Evolutionary conservation across 1,140 invertebrate species (phyloP).

Genomic region (Drosophila guanche): DNA sequence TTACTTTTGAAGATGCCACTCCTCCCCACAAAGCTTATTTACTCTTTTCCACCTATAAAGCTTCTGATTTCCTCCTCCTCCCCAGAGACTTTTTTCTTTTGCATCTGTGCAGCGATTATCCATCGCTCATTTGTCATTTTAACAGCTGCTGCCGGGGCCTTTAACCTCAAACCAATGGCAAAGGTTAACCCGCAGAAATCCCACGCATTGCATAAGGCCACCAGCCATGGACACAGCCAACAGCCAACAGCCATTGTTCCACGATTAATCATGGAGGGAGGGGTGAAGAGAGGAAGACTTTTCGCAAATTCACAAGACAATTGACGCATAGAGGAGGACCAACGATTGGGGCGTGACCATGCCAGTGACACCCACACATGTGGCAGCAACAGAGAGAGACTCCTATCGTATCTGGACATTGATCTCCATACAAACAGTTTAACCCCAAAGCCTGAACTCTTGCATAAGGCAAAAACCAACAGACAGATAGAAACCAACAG

Average conservation of each 20-base stretch:
- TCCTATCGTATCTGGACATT: constrained; percentile 52
- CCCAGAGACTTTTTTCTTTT: constrained; percentile 24
- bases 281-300: constrained; percentile 21
- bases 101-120: constrained; percentile 53
- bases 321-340: constrained; percentile 64
- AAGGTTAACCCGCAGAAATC: constrained; percentile 59
- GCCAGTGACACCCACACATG: constrained; percentile 65
- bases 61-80: not conserved
- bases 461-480: constrained; percentile 59
- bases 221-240: too few relatives aligned
- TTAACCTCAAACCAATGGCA: constrained; percentile 13
- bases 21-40: too few relatives aligned
- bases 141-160: constrained; percentile 35
- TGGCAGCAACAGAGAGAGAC: constrained; percentile 11
- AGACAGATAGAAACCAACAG: not conserved
- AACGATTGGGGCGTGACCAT: constrained; percentile 24
- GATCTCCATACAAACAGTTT: constrained; percentile 79
- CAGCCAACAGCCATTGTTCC: constrained; percentile 31
- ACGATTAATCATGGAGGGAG: constrained; percentile 57
- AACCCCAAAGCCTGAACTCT: constrained; percentile 62
- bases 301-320: constrained; percentile 68
- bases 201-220: constrained; percentile 71
- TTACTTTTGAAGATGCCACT: too few relatives aligned
- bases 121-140: constrained; percentile 74
- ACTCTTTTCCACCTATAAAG: not conserved